phyloP scores from a whole-genome alignment of 2,113 vertebrate species.

The Tursiops truncatus region DNA sequence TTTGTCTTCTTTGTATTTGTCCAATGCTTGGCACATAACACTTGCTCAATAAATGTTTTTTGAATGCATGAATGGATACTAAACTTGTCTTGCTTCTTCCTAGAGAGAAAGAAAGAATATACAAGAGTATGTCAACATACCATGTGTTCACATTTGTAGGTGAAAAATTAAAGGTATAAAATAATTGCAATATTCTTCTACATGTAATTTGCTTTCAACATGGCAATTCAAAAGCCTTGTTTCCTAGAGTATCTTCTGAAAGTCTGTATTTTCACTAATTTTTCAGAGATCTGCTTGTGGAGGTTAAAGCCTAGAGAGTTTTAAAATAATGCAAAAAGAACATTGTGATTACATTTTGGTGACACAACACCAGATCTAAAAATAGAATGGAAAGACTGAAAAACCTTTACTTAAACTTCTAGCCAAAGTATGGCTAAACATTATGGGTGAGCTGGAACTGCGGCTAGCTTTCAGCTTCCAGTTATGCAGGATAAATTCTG shows the following conservation, averaged over 20 bases:
- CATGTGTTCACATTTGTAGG: background rate
- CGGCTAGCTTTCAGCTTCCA: background rate
- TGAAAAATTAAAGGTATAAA: background rate
- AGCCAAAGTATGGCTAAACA: constrained; percentile 29
- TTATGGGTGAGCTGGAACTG: background rate
- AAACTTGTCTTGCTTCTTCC: constrained; percentile 10
- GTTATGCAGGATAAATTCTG: background rate
- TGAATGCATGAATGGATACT: background rate
- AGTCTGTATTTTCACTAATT: constrained; percentile 34
- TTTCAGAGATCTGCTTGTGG: constrained; percentile 37
- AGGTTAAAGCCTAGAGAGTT: constrained; percentile 33
- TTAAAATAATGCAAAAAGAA: constrained; percentile 62
- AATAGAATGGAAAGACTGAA: constrained; percentile 58
- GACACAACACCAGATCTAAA: constrained; percentile 70
- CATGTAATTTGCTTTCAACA: background rate
- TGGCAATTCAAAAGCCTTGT: background rate
- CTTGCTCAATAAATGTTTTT: constrained; percentile 4
- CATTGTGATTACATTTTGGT: constrained; percentile 61
- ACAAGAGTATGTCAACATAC: background rate
- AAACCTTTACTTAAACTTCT: constrained; percentile 39
- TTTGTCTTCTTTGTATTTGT: background rate
- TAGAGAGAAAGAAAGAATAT: background rate
- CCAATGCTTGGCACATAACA: background rate
- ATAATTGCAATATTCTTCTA: background rate
- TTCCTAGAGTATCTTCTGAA: constrained; percentile 14